A percentile compares a stretch with the other conserved stretches of the same genome.
Evolutionary conservation across 2,888 invertebrate species (phyloP).

Genomic region (Cantharis nigra): DNA sequence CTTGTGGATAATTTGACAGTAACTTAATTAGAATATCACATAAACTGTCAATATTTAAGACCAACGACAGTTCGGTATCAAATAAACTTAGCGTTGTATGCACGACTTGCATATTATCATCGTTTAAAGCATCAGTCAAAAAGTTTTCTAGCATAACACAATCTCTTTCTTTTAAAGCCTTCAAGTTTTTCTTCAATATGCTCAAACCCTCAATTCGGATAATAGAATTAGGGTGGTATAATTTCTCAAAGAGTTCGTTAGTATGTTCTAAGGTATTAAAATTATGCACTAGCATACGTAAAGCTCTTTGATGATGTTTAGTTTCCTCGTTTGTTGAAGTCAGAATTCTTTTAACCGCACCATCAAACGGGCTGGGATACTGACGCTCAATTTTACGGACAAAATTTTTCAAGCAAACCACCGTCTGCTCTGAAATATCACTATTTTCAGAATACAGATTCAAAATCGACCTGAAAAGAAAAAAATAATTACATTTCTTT

Average conservation of each 20-base stretch:
- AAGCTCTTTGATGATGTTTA: constrained; percentile 31
- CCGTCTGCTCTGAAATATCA: constrained; percentile 36
- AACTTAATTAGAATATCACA: constrained; percentile 60
- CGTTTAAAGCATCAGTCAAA: constrained; percentile 67
- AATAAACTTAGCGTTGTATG: constrained; percentile 56
- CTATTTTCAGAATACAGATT: constrained; percentile 37
- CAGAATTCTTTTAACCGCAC: constrained; percentile 65
- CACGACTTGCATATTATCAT: constrained; percentile 69
- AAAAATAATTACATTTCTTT: background rate
- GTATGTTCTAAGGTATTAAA: constrained; percentile 38
- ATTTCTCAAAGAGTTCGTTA: constrained; percentile 65
- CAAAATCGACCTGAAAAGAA: constrained; percentile 45
- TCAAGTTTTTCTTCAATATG: constrained; percentile 63
- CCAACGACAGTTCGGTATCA: constrained; percentile 8
- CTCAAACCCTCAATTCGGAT: constrained; percentile 71
- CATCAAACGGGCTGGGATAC: constrained; percentile 75
- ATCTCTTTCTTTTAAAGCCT: constrained; percentile 58
- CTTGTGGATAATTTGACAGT: constrained; percentile 54
- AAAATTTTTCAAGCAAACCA: constrained; percentile 50
- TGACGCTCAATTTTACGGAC: constrained; percentile 68
- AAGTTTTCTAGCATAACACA: constrained; percentile 67
- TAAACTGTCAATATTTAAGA: constrained; percentile 46
- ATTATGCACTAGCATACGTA: constrained; percentile 44
- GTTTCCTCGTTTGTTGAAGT: constrained; percentile 26
- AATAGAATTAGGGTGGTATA: constrained; percentile 72